phyloP scores from a whole-genome alignment of 2,888 invertebrate genomes.

The Ashinkailepas kermadecensis region DNA sequence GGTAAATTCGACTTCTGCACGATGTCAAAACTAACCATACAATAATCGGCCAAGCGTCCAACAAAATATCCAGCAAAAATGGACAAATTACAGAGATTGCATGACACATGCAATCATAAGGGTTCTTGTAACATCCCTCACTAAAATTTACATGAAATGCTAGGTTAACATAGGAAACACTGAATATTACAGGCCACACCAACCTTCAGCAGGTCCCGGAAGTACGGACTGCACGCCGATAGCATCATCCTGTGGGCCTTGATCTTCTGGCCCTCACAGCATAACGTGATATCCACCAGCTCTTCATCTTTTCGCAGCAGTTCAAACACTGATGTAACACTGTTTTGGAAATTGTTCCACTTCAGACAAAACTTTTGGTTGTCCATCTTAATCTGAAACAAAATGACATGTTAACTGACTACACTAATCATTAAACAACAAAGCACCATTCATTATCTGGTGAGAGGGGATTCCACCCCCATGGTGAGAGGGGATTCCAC shows the following conservation, averaged over 20 bases:
- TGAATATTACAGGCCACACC: no score
- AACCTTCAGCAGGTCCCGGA: not conserved
- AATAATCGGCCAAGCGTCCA: no score
- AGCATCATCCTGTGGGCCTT: constrained; percentile 14
- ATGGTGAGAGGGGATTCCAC: no score
- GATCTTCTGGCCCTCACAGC: not conserved
- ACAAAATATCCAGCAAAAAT: no score
- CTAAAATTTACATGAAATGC: not conserved
- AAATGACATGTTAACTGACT: no score
- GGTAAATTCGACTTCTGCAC: no score
- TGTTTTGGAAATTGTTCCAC: constrained; percentile 8
- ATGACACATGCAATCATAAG: not conserved
- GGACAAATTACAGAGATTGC: not conserved
- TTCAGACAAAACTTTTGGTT: constrained; percentile 4
- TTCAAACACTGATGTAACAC: not conserved
- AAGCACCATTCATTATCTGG: no score
- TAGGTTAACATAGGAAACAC: no score
- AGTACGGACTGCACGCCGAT: not conserved
- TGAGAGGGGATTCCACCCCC: no score
- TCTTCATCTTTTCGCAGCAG: not conserved
- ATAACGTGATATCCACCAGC: not conserved
- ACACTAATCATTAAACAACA: no score
- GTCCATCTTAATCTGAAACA: not conserved
- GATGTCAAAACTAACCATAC: no score
- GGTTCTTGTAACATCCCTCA: not conserved